Percentiles rank a stretch among this genome's conserved stretches.
Evolutionary conservation across 2,113 vertebrate genomes (phyloP).

Genomic region (Regulus satrapa): DNA sequence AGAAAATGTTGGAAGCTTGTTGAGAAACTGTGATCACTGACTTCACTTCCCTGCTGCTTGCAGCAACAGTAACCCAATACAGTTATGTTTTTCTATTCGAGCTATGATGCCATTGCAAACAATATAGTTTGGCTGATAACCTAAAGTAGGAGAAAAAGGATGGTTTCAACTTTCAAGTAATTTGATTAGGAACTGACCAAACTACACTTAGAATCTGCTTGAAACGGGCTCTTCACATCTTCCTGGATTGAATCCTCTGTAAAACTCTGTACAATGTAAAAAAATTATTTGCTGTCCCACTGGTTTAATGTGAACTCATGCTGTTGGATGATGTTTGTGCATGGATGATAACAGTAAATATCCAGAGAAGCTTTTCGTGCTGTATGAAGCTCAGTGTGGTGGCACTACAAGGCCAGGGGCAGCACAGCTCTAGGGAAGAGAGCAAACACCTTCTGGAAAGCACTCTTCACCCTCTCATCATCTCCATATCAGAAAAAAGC

Average conservation of each 20-base stretch:
- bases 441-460: neutral
- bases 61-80: neutral
- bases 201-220: neutral
- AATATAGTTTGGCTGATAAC: neutral
- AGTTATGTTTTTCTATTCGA: neutral
- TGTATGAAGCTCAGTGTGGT: neutral
- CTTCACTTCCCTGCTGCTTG: neutral
- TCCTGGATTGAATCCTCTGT: neutral
- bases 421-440: neutral
- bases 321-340: accelerated
- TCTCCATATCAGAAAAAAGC: neutral
- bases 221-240: neutral
- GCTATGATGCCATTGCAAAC: neutral
- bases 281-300: neutral
- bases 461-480: neutral
- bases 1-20: neutral
- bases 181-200: neutral
- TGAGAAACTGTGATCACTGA: neutral
- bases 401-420: accelerated
- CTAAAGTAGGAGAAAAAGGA: neutral
- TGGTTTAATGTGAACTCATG: neutral
- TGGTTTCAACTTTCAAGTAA: neutral
- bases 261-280: neutral
- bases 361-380: neutral
- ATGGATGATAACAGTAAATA: neutral